phyloP scores from a whole-genome alignment of 2,888 invertebrate genomes.

The Matsumyia berberina region DNA sequence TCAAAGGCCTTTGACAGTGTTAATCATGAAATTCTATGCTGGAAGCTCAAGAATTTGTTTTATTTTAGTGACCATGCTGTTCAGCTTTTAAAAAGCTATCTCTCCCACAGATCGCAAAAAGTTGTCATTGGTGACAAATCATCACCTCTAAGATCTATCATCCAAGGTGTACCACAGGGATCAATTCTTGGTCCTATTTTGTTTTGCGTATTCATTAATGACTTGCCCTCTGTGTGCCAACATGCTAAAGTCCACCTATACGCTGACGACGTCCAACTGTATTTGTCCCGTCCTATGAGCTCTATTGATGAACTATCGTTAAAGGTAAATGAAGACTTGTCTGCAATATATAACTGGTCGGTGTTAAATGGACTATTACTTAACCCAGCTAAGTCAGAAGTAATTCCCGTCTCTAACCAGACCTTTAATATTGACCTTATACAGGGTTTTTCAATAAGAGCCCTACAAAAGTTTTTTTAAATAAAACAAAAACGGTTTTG shows the following conservation, averaged over 20 bases:
- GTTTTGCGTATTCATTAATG: background rate
- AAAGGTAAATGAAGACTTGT: too few species aligned
- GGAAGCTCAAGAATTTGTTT: conserved; percentile 9
- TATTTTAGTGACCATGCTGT: background rate
- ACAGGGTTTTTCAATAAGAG: too few species aligned
- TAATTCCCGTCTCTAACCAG: too few species aligned
- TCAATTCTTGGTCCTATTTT: background rate
- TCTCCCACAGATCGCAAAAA: background rate
- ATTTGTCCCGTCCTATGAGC: too few species aligned
- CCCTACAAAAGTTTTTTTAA: too few species aligned
- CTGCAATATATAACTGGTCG: too few species aligned
- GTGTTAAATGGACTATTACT: too few species aligned
- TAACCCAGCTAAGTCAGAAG: too few species aligned
- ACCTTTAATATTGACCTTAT: too few species aligned
- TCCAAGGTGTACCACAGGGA: background rate
- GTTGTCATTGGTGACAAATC: background rate
- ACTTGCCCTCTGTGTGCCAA: background rate
- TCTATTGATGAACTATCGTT: too few species aligned
- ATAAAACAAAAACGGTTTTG: too few species aligned
- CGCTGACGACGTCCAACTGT: background rate
- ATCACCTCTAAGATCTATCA: background rate
- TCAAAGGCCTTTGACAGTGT: conserved; percentile 36
- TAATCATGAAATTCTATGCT: conserved; percentile 23
- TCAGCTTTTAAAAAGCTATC: background rate
- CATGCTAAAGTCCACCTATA: background rate